These are phyloP conservation scores for Somateria mollissima DNA, from an alignment of 2,797 vertebrate species.

Conservation along the genomic window DNA sequence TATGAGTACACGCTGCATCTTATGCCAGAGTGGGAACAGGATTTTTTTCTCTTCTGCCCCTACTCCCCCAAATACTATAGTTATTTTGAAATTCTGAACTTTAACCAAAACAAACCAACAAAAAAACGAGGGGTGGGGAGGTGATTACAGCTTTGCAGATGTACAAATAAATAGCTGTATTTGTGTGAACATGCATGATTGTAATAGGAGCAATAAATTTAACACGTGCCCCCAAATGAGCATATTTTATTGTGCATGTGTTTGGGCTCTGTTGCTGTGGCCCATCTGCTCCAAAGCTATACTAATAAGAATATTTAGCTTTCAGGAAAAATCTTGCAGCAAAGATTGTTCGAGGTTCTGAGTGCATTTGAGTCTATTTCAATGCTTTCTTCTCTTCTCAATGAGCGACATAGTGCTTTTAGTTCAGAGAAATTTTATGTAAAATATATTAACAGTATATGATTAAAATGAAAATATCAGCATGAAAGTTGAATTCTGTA, in stretches of 20 bases:
- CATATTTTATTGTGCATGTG: background rate
- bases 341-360: background rate
- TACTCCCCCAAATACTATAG: background rate
- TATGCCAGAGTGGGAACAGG: background rate
- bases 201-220: background rate
- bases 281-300: background rate
- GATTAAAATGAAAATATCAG: background rate
- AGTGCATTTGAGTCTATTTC: background rate
- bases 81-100: background rate
- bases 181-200: background rate
- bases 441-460: background rate
- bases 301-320: background rate
- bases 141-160: background rate
- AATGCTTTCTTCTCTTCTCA: background rate
- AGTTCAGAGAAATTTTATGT: background rate
- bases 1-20: background rate
- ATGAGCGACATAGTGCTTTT: background rate
- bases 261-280: constrained; percentile 11
- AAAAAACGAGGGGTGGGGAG: background rate
- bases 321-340: background rate
- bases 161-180: background rate
- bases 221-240: background rate
- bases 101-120: background rate
- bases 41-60: background rate
- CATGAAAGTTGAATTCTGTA: background rate